Evolutionary conservation across 2,888 invertebrate species (phyloP), one percentile per base, ranked within the genome.

Genomic region (Synanthedon andrenaeformis): DNA sequence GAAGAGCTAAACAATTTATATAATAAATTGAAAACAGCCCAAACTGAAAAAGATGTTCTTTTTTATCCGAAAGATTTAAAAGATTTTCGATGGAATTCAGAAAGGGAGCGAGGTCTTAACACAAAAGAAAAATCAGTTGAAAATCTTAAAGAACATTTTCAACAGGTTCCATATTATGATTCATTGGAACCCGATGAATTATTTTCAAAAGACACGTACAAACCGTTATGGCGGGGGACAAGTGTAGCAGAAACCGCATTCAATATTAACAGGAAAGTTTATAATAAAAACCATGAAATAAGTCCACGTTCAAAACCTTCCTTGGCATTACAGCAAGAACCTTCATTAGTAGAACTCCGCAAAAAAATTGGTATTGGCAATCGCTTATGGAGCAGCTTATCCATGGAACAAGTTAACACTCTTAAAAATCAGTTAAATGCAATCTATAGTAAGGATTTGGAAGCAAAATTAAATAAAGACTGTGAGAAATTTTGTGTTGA

Each of bases 111-210:
- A 59, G 94, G 95, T 0, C 80, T 97, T 42, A 89, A 93, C 65
- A 91, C 92, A 45, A 95, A 94, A 73, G 95, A 96, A 72, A 93
- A 94, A 70, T 96, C 96, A 0, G 95, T 97, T 0, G 94, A 95
- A 74, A 94, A 97, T 76, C 89, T 97, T 10, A 91, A 92, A 64
- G 92, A 93, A 58, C 91, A 92, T 65, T 94, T 95, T 65, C 91
- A 91, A 67, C 91, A 90, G 67, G 80, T 92, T 55, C 84, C 90
- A 52, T 81, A 87, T 12, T 88, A 89, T 58, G 89, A 82, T 79
- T 89, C 62, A 57, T 76, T 65, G 82, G 91, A 69, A 68, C 56
- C 65, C 57, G 88, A 65, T 64, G 79, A 56, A 78, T 76, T 79
- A 12, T 79, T 82, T 6, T 78, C 79, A 23, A 92, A 91, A 70